Evolutionary conservation across 2,797 vertebrate species (phyloP), one percentile per base, ranked within the genome.

Genomic region (Sebastes minor): DNA sequence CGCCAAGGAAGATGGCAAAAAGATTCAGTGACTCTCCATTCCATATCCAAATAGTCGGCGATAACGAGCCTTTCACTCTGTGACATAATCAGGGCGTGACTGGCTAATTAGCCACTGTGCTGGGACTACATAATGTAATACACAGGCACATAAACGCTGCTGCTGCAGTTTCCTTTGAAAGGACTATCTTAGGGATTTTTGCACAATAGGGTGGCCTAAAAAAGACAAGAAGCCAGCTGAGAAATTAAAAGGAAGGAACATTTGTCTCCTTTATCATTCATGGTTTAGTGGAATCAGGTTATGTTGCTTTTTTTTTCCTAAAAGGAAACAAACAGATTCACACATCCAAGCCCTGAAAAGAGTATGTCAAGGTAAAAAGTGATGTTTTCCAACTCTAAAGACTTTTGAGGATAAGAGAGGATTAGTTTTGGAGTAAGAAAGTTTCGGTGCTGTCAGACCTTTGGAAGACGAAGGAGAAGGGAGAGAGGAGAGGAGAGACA

Each of bases 191-290:
- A 20, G 10, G 14, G 25, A 20, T 46, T 6, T 22, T 52, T 74
- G 22, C 73, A 77, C 76, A 74, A 33, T 46, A 32, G 32, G 30
- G 33, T 46, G 55, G 55, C 78, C 76, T 77, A 73, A 84, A 85
- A 84, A 81, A 65, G 22, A 78, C 3, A 0, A 18, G n/a, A 59
- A 83, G 4, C 35, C 33, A 14, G 64, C 63, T 33, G 56, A 62
- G 33, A 63, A 76, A 80, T 59, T 32, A 78, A 64, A 61, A 65
- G 18, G 7, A 42, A 20, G 27, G 33, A 62, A 30, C 59, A 69
- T 83, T 69, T 88, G 66, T 75, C 82, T 68, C 68, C 61, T 81
- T 76, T 64, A 78, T 76, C 85, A 75, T 88, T 77, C 74, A 81
- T 38, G 25, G 23, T 75, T 71, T 30, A 35, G 25, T 67, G 38